Conservation (phyloP, 2,888 invertebrate genomes). For the Ariolimax columbianus region DNA sequence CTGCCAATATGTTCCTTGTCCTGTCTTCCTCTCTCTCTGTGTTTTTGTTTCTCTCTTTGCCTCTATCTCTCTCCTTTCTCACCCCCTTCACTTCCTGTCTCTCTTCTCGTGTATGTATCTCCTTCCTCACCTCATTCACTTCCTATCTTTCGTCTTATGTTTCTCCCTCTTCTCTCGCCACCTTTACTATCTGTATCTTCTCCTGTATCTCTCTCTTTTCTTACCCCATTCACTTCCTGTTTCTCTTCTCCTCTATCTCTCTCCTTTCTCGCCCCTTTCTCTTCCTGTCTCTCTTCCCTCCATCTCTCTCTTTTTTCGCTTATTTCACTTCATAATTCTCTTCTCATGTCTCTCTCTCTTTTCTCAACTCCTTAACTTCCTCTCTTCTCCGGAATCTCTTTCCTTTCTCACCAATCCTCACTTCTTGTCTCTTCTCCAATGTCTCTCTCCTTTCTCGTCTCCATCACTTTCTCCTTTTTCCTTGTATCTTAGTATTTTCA, state of each 20-base stretch:
- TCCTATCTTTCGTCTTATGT: neutral
- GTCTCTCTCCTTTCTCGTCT: neutral
- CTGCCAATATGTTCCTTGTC: too few species aligned
- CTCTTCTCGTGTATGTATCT: too few species aligned
- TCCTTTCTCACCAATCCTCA: too few species aligned
- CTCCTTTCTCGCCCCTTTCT: conserved; percentile 33
- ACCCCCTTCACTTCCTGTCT: too few species aligned
- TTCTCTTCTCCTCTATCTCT: neutral
- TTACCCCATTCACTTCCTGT: neutral
- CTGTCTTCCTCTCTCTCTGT: too few species aligned
- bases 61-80: too few species aligned
- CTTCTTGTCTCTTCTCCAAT: neutral
- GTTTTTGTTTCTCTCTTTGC: too few species aligned
- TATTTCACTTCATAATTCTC: neutral
- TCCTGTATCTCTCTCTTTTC: conserved; percentile 18
- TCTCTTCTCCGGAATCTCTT: neutral
- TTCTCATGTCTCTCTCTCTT: neutral
- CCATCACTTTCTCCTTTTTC: conserved; percentile 22
- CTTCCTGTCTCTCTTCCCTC: conserved; percentile 28
- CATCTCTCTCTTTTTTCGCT: conserved; percentile 33
- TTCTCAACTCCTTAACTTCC: too few species aligned
- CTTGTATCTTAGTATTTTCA: neutral
- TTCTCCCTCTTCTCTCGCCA: neutral
- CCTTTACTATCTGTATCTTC: conserved; percentile 12
- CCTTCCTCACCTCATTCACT: neutral